These are phyloP conservation scores for Trichonephila inaurata DNA, from an alignment of 1,140 invertebrate genomes.

Conservation along the genomic window DNA sequence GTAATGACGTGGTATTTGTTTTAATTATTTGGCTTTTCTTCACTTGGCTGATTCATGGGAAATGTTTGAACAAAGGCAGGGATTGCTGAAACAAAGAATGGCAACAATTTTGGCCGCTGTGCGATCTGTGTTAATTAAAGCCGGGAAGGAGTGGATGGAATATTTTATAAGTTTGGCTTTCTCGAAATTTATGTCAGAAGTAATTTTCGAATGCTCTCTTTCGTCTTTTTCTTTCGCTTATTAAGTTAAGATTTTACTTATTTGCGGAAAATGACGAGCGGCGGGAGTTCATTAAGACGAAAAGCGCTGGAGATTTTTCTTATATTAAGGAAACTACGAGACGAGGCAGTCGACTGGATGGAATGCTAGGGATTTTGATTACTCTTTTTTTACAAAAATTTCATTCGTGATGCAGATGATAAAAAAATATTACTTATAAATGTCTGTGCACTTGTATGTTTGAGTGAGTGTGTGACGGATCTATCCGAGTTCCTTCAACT, in stretches of 20 bases:
- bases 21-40: constrained; percentile 56
- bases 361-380: no score
- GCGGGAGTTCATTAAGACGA: background rate
- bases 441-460: no score
- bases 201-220: background rate
- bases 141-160: background rate
- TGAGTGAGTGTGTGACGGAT: no score
- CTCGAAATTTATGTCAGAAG: background rate
- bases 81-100: background rate
- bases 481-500: no score
- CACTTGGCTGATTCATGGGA: background rate
- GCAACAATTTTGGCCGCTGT: background rate
- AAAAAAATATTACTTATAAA: no score
- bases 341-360: background rate
- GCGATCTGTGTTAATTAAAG: constrained; percentile 2
- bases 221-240: background rate
- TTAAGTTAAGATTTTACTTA: background rate
- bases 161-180: background rate
- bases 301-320: background rate
- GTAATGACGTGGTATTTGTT: constrained; percentile 71
- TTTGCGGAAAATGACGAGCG: no score
- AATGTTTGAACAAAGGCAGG: background rate
- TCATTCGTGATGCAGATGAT: no score
- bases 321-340: background rate
- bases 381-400: no score